Evolutionary conservation across 2,888 invertebrate species (phyloP).

Genomic region (Andrena chrysosceles): DNA sequence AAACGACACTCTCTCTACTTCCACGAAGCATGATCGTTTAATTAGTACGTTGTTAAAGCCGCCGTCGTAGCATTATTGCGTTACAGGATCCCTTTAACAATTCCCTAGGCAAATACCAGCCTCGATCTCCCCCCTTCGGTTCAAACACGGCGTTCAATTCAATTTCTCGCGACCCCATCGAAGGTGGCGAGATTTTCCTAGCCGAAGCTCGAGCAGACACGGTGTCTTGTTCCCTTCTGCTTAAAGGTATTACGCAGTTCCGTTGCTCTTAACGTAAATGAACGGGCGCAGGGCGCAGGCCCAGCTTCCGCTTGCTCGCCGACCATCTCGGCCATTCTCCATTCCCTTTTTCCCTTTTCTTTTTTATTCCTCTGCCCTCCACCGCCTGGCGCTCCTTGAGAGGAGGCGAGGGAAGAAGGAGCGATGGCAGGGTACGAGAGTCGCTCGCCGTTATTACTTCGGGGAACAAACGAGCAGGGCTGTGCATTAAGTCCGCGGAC

Average conservation of each 20-base stretch:
- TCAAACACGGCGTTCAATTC: conserved; percentile 19
- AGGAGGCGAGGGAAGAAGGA: conserved; percentile 8
- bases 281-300: conserved; percentile 30
- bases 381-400: not conserved
- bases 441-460: conserved; percentile 69
- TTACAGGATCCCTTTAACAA: conserved; percentile 27
- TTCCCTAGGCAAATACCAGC: conserved; percentile 26
- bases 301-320: not conserved
- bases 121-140: conserved; percentile 16
- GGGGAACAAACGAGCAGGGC: conserved; percentile 70
- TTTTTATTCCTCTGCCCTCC: not conserved
- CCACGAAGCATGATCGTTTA: conserved; percentile 2
- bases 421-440: conserved; percentile 3
- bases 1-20: not conserved
- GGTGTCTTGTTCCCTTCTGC: conserved; percentile 38
- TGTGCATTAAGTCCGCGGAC: conserved; percentile 71
- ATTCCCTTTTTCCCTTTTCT: conserved; percentile 2
- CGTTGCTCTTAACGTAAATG: conserved; percentile 62
- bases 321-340: not conserved
- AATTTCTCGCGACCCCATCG: conserved; percentile 36
- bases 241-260: conserved; percentile 59
- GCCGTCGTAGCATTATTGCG: conserved; percentile 3
- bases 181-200: conserved; percentile 24
- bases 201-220: conserved; percentile 19
- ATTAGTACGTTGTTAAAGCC: conserved; percentile 18